Base-by-base conservation (phyloP, 2,888 invertebrate species). In the Didymodactylos carnosus region DNA sequence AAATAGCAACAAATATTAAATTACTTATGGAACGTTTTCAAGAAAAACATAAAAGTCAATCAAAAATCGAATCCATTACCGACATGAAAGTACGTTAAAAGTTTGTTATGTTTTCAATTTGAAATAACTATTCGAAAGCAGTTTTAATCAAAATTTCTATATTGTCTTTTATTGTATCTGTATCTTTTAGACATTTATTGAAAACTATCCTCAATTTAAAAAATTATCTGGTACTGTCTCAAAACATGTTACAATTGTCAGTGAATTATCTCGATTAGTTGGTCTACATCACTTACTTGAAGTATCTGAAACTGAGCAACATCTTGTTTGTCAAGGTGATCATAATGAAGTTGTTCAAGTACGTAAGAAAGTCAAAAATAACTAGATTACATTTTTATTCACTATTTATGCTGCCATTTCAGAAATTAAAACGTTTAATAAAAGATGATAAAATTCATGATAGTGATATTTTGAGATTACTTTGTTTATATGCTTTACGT, bases 11-110 rank as follows among this genome's bases (percentile, higher is more conserved):
- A 80, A 94, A 92, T 69, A 95, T 98, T 78, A 95, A 97, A 84
- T 88, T 89, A 29, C 85, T 98, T 73, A 97, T 99, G 91, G 95
- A 97, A 76, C 93, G 95, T 80, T 98, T 95, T 84, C 94, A 95
- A 84, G 89, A 88, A 79, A 93, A 94, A 83, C 92, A 94, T 4
- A 91, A 95, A 82, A 76, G 74, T 62, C 93, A 95, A 79, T 90
- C 94, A 82, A 94, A 94, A 86, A 91, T 99, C 3, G 97, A 99
- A 85, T 94, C 93, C 79, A 97, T 99, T 79, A 88, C 91, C 0
- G 98, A 99, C 82, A 97, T 99, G 97, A 99, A 99, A 86, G 84
- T 84, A 77, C 27, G 39, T 43, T 46, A 29, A 53, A 41, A 19
- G 23, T 1, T 41, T 23, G 27, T 40, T 3, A 43, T 69, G 69